Evolutionary conservation across 1,140 invertebrate species (phyloP).

Genomic region (Hestina assimilis): DNA sequence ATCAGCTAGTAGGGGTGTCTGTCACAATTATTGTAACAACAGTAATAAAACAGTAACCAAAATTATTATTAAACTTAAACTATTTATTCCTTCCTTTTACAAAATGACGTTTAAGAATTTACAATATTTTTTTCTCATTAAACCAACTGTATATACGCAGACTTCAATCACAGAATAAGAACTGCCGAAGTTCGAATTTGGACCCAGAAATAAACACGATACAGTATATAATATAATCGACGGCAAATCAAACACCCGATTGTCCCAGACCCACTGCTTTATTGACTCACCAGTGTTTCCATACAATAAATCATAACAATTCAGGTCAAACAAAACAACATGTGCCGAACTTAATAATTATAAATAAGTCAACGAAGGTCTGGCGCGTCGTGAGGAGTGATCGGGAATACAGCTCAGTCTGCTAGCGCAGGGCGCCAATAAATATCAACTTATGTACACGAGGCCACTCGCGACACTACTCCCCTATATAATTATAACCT

Average conservation of each 20-base stretch:
- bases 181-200: conserved; percentile 54
- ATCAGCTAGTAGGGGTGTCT: background rate
- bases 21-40: conserved; percentile 10
- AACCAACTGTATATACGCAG: conserved; percentile 49
- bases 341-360: conserved; percentile 72
- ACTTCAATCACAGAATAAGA: conserved; percentile 51
- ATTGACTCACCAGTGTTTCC: conserved; percentile 75
- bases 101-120: conserved; percentile 75
- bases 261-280: conserved; percentile 75
- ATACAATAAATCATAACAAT: conserved; percentile 78
- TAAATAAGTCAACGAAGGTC: conserved; percentile 61
- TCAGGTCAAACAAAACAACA: conserved; percentile 77
- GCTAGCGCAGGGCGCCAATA: conserved; percentile 64
- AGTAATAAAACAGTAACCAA: conserved; percentile 66
- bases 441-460: conserved; percentile 76
- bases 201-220: conserved; percentile 68
- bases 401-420: conserved; percentile 47
- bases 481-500: conserved; percentile 66
- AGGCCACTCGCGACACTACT: conserved; percentile 55
- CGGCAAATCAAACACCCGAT: conserved; percentile 73
- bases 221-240: conserved; percentile 44
- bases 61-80: conserved; percentile 72
- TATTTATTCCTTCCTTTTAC: conserved; percentile 76
- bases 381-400: conserved; percentile 55
- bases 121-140: conserved; percentile 67